phyloP scores from a whole-genome alignment of 2,888 invertebrate species.

The Tupiocoris notatus region DNA sequence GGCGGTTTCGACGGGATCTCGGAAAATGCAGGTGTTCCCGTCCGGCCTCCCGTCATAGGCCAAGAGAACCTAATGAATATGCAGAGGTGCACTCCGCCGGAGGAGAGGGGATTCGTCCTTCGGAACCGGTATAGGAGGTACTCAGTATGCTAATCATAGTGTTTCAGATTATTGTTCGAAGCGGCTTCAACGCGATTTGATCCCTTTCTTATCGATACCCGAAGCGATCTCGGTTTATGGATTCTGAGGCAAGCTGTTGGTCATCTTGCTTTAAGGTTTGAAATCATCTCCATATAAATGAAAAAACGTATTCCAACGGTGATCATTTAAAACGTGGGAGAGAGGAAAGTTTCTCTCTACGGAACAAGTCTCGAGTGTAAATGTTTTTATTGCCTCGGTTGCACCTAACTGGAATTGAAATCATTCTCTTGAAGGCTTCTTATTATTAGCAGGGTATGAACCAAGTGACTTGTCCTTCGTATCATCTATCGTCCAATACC shows the following conservation, averaged over 20 bases:
- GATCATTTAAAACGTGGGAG: too few relatives aligned
- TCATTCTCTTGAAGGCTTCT: too few relatives aligned
- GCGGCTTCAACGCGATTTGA: not conserved
- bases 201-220: not conserved
- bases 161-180: not conserved
- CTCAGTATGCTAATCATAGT: not conserved
- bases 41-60: not conserved
- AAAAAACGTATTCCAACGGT: too few relatives aligned
- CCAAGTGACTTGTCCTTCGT: too few relatives aligned
- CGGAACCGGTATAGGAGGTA: not conserved
- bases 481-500: too few relatives aligned
- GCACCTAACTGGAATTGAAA: too few relatives aligned
- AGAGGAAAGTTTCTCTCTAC: too few relatives aligned
- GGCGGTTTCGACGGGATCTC: not conserved
- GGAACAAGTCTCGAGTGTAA: too few relatives aligned
- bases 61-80: constrained; percentile 31
- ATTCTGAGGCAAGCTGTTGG: not conserved
- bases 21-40: not conserved
- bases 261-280: too few relatives aligned
- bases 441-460: too few relatives aligned
- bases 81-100: constrained; percentile 26
- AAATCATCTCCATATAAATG: too few relatives aligned
- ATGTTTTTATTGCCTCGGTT: too few relatives aligned
- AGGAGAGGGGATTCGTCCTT: not conserved
- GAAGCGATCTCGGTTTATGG: not conserved